Evolutionary conservation across 2,797 vertebrate species (phyloP), one percentile per base, ranked within the genome.

Genomic region (Oreochromis grahami): DNA sequence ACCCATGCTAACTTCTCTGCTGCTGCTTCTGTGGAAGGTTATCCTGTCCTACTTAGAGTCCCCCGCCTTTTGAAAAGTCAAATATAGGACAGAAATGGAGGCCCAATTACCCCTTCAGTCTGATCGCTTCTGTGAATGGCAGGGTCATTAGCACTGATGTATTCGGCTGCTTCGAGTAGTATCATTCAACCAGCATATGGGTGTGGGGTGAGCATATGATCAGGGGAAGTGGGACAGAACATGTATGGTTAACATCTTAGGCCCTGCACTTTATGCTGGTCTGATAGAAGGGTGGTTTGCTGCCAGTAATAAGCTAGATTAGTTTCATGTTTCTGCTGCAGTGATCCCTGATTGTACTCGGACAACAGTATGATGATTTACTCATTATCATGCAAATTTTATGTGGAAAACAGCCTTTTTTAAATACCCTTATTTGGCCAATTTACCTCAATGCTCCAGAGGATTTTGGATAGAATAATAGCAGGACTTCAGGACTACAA

Each of bases 1-100:
- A 89, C 87, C 91, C 94, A 88, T 94, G 89, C 89, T 93, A 91
- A 92, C 93, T 85, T 84, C 90, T 93, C 86, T 81, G 63, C 88
- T 86, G 80, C 91, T 93, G 85, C 87, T 86, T 88, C 92, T 93
- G 88, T 90, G 78, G 92, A 95, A 96, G 95, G 95, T 95, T 95
- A 91, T 92, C 89, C 93, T 96, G 96, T 94, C 95, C 95, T 96
- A 96, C 93, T 96, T 96, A 86, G 86, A 88, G 82, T 81, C 87
- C 90, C 90, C 88, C 81, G 41, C 88, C 86, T 93, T 93, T 93
- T 91, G 86, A 93, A 91, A 92, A 89, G 93, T 95, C 92, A 94
- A 95, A 96, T 95, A 95, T 95, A 96, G 95, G 95, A 91, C 95
- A 95, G 93, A 94, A 95, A 93, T 86, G 81, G 86, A 95, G 93